These are phyloP conservation scores for Gopherus evgoodei DNA, from an alignment of 2,113 vertebrate genomes.

Conservation along the genomic window DNA sequence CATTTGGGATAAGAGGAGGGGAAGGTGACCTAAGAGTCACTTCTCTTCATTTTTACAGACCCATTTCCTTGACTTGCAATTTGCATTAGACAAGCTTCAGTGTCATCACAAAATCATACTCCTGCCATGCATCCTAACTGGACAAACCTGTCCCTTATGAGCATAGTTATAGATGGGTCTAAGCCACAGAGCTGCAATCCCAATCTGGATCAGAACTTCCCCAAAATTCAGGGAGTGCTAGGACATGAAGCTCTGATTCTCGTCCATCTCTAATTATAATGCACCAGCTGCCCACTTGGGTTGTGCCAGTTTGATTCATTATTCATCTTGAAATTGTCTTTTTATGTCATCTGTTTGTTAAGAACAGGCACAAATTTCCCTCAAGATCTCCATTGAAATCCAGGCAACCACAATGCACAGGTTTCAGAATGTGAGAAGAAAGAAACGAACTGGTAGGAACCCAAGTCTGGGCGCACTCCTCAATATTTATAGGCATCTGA, in stretches of 20 bases:
- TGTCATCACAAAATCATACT: fast-evolving
- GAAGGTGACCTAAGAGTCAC: background rate
- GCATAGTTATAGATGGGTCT: background rate
- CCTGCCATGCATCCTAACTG: background rate
- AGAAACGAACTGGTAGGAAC: conserved; percentile 27
- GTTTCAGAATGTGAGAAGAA: background rate
- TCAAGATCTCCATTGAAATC: background rate
- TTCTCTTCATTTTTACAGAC: background rate
- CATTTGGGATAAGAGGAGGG: background rate
- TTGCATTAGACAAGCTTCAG: background rate
- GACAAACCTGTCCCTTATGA: background rate
- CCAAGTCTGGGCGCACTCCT: background rate
- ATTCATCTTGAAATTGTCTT: conserved; percentile 46
- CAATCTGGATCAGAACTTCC: background rate
- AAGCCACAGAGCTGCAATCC: fast-evolving
- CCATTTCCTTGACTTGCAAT: background rate
- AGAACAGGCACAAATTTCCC: conserved; percentile 6
- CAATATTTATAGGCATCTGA: conserved; percentile 57
- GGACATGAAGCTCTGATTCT: fast-evolving
- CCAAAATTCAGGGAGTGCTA: background rate
- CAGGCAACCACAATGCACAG: background rate
- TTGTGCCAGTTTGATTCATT: conserved; percentile 14
- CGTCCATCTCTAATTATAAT: conserved; percentile 7
- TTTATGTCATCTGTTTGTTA: conserved; percentile 6
- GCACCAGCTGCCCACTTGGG: background rate